Evolutionary conservation across 2,797 vertebrate genomes (phyloP).

Genomic region (Gorsachius magnificus): DNA sequence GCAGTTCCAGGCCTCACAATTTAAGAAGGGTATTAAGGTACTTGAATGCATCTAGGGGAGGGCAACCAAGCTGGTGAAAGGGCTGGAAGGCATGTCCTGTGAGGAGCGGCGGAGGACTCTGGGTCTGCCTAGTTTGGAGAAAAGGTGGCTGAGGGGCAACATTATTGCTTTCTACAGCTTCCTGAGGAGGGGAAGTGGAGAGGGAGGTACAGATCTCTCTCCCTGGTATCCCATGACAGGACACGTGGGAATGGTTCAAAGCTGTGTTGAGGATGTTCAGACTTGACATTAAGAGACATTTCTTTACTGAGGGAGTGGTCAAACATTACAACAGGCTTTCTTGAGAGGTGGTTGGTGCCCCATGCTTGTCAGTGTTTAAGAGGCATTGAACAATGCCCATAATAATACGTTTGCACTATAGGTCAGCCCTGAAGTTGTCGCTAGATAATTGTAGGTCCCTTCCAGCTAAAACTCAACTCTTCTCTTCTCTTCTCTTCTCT

Average conservation of each 20-base stretch:
- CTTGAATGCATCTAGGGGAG: no score
- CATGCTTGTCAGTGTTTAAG: not conserved
- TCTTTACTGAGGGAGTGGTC: not conserved
- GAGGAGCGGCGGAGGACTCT: no score
- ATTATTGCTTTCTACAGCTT: no score
- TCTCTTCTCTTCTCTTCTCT: no score
- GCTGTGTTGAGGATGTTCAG: accelerated
- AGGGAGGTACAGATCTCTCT: not conserved
- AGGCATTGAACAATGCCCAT: not conserved
- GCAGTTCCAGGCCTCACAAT: no score
- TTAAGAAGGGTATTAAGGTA: not conserved
- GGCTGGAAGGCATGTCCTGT: no score
- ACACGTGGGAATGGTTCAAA: not conserved
- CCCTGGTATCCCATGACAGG: not conserved
- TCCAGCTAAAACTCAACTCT: no score
- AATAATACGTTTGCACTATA: not conserved
- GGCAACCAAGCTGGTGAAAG: no score
- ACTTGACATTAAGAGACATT: not conserved
- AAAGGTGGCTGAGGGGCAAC: no score
- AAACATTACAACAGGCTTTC: not conserved
- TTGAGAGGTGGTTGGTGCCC: not conserved
- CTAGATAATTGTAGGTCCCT: not conserved
- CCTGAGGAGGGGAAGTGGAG: not conserved
- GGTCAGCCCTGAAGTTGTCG: not conserved
- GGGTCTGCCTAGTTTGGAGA: not conserved